Evolutionary conservation across 1,140 invertebrate species (phyloP).

Genomic region (Heterodera schachtii): DNA sequence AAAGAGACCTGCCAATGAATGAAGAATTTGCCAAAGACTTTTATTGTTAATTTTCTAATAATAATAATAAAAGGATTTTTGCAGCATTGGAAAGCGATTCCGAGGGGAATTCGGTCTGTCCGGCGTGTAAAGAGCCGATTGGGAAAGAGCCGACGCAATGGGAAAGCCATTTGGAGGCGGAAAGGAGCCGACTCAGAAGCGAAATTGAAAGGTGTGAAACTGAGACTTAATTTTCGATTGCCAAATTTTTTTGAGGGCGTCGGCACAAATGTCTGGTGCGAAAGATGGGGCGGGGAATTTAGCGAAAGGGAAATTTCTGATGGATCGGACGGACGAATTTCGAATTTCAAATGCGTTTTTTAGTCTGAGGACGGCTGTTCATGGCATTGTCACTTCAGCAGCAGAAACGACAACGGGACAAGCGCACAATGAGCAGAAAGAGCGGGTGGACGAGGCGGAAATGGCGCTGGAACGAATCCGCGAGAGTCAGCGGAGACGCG

Average conservation of each 20-base stretch:
- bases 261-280: no score
- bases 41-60: no score
- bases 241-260: no score
- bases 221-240: background rate
- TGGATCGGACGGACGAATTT: background rate
- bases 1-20: no score
- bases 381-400: background rate
- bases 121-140: slow-evolving; percentile 24
- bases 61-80: background rate
- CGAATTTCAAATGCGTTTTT: background rate
- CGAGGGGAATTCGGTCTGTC: slow-evolving; percentile 23
- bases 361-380: background rate
- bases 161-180: slow-evolving; percentile 23
- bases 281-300: background rate
- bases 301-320: background rate
- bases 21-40: no score
- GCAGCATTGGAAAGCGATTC: slow-evolving; percentile 15
- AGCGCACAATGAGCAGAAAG: background rate
- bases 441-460: background rate
- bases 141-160: slow-evolving; percentile 27
- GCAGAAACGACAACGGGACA: background rate
- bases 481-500: slow-evolving; percentile 7
- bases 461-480: background rate
- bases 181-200: slow-evolving; percentile 8
- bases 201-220: slow-evolving; percentile 15